A percentile compares a stretch with the other conserved stretches of the same genome.
Evolutionary conservation across 2,113 vertebrate species (phyloP).

Genomic region (Saiga tatarica): DNA sequence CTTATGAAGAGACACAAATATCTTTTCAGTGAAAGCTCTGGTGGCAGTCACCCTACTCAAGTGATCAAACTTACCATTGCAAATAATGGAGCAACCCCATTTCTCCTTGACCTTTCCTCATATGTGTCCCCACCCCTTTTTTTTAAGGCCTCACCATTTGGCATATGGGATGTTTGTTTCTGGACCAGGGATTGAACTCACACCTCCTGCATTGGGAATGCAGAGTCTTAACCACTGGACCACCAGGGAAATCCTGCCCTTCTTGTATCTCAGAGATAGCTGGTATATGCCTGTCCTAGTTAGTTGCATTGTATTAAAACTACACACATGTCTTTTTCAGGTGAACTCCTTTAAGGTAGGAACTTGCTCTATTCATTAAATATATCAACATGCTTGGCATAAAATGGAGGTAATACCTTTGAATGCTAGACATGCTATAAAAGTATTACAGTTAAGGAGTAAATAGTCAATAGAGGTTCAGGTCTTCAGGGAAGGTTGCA

Average conservation of each 20-base stretch:
- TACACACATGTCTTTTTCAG: background rate
- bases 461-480: background rate
- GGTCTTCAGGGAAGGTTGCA: background rate
- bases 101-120: background rate
- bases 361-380: background rate
- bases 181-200: background rate
- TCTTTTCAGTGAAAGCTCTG: background rate
- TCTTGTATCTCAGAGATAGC: background rate
- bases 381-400: background rate
- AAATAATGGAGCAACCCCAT: background rate
- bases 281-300: background rate
- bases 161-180: background rate
- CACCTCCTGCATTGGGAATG: background rate
- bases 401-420: background rate
- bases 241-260: background rate
- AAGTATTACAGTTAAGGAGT: background rate
- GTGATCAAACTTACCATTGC: background rate
- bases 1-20: background rate
- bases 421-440: background rate
- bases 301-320: background rate
- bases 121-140: background rate
- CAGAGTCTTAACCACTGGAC: background rate
- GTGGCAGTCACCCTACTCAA: background rate
- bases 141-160: background rate
- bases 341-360: background rate